A percentile compares a stretch with the other conserved stretches of the same genome.
Evolutionary conservation across 2,113 vertebrate species (phyloP).

Genomic region (Mus pahari): DNA sequence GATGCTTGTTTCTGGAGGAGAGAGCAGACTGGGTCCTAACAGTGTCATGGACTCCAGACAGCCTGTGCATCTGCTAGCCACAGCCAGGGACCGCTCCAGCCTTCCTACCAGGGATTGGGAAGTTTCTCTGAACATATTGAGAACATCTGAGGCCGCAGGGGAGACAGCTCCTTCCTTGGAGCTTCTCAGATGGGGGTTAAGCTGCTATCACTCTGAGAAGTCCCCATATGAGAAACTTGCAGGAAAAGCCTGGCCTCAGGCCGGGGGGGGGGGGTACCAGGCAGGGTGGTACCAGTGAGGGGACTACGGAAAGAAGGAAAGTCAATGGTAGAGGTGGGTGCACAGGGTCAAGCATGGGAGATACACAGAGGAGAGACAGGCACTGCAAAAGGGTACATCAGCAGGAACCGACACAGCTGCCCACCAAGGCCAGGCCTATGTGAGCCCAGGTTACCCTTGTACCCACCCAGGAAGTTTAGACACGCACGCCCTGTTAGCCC

Average conservation of each 20-base stretch:
- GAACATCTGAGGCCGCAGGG: not conserved
- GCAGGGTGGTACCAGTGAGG: not conserved
- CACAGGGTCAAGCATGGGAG: not conserved
- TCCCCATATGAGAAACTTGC: too few species aligned
- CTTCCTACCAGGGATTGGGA: not conserved
- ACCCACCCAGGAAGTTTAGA: not conserved
- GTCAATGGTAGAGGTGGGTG: too few species aligned
- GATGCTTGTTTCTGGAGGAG: not conserved
- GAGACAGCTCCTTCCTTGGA: too few species aligned
- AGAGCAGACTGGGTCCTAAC: too few species aligned
- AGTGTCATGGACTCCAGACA: not conserved
- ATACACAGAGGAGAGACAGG: not conserved
- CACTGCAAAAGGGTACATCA: too few species aligned
- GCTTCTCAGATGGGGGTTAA: not conserved
- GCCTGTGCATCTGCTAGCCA: not conserved
- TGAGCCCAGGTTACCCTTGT: not conserved
- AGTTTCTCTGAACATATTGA: not conserved
- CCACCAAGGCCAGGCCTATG: not conserved
- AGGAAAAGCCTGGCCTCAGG: not conserved
- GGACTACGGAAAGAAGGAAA: too few species aligned
- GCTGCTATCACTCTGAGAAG: not conserved
- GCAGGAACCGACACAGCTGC: not conserved
- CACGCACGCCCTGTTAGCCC: not conserved
- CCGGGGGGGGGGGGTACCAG: not conserved
- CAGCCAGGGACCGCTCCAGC: too few species aligned